Evolutionary conservation across 1,140 invertebrate genomes (phyloP).

Genomic region (Mactra quadrangularis): DNA sequence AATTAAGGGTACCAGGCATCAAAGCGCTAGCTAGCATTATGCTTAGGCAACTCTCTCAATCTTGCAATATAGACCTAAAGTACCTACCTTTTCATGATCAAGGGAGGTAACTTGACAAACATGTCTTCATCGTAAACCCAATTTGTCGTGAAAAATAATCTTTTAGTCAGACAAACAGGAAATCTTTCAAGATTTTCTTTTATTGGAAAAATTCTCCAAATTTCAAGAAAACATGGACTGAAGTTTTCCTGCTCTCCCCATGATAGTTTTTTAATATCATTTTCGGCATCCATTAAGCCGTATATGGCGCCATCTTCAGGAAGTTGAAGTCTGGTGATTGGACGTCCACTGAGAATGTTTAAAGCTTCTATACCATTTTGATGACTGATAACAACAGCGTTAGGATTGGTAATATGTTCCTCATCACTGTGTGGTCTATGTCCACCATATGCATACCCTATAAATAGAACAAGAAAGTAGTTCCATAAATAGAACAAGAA

Average conservation of each 20-base stretch:
- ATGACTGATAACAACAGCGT: constrained; percentile 76
- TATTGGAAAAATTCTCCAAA: constrained; percentile 73
- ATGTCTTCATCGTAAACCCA: constrained; percentile 79
- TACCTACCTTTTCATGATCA: constrained; percentile 74
- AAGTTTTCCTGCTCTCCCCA: constrained; percentile 73
- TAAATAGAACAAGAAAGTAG: not conserved
- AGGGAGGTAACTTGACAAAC: constrained; percentile 74
- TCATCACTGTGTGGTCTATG: constrained; percentile 77
- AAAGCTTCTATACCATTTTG: constrained; percentile 78
- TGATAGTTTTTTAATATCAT: constrained; percentile 72
- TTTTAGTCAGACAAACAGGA: constrained; percentile 72
- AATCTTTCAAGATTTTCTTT: constrained; percentile 75
- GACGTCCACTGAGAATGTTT: constrained; percentile 77
- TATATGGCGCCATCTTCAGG: constrained; percentile 70
- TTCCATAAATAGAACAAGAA: too few relatives aligned
- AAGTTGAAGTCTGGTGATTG: constrained; percentile 74
- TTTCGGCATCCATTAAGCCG: constrained; percentile 75
- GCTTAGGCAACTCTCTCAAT: too few relatives aligned
- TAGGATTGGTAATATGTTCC: constrained; percentile 76
- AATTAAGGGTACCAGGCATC: too few relatives aligned
- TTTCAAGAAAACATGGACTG: constrained; percentile 76
- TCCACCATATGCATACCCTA: constrained; percentile 80
- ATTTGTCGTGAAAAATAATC: constrained; percentile 75
- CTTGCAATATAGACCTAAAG: too few relatives aligned
- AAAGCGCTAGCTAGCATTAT: too few relatives aligned